A percentile compares a stretch with the other conserved stretches of the same genome.
Conservation (phyloP, 2,113 vertebrate genomes). For the Zosterops lateralis region DNA sequence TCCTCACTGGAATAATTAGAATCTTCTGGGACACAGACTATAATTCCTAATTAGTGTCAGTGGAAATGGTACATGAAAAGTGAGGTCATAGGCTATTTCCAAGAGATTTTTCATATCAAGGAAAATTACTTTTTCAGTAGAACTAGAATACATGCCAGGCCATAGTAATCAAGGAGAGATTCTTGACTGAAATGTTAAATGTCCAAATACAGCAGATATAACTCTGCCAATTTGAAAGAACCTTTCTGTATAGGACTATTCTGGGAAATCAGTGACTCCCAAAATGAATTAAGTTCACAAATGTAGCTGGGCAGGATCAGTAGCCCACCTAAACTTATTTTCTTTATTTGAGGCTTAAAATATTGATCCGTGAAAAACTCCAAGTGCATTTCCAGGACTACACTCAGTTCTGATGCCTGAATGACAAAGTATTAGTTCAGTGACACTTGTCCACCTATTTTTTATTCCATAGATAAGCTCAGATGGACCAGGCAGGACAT, state of each 20-base stretch:
- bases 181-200: background rate
- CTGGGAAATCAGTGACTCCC: background rate
- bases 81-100: background rate
- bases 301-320: background rate
- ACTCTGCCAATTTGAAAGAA: background rate
- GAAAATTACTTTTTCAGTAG: background rate
- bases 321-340: background rate
- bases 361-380: background rate
- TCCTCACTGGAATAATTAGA: background rate
- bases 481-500: background rate
- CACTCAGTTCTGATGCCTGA: background rate
- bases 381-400: background rate
- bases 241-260: background rate
- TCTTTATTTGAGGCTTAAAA: background rate
- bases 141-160: background rate
- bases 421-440: background rate
- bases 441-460: background rate
- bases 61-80: conserved; percentile 8
- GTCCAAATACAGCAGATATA: background rate
- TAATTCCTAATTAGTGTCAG: conserved; percentile 13
- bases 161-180: background rate
- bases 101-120: background rate
- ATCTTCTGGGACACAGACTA: background rate
- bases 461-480: background rate
- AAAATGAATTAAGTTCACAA: background rate